A percentile compares a stretch with the other conserved stretches of the same genome.
phyloP scores from a whole-genome alignment of 2,888 invertebrate genomes.

The Pandemis corylana region DNA sequence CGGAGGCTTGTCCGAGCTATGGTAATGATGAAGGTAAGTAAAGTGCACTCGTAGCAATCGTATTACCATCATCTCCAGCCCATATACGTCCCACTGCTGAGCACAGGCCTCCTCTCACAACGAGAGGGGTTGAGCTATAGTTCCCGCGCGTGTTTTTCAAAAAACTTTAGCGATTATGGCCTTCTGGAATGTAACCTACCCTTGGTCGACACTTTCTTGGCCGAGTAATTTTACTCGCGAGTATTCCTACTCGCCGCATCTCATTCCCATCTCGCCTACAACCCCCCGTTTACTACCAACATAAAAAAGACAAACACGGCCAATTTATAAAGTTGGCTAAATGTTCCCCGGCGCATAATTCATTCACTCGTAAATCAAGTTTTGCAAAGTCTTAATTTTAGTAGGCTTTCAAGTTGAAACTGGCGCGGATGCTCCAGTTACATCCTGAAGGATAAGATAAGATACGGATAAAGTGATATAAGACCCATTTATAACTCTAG shows the following conservation, averaged over 20 bases:
- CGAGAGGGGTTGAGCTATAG: too few relatives aligned
- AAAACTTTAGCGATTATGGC: too few relatives aligned
- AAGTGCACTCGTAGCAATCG: too few relatives aligned
- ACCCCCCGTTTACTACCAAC: constrained; percentile 44
- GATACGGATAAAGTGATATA: background rate
- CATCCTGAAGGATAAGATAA: background rate
- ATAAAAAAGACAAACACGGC: constrained; percentile 53
- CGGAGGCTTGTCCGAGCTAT: too few relatives aligned
- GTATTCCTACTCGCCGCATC: background rate
- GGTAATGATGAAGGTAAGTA: too few relatives aligned
- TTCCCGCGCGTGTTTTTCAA: too few relatives aligned
- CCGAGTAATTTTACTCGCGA: constrained; percentile 8
- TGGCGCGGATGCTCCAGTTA: background rate
- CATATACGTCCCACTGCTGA: too few relatives aligned
- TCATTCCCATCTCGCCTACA: background rate
- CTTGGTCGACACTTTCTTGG: background rate
- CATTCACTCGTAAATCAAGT: constrained; percentile 52
- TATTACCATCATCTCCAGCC: too few relatives aligned
- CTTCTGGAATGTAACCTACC: too few relatives aligned
- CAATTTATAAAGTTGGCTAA: constrained; percentile 56
- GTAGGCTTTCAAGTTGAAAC: constrained; percentile 24
- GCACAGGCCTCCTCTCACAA: too few relatives aligned
- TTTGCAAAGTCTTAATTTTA: constrained; percentile 48
- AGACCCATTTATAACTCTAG: background rate
- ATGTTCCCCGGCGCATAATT: constrained; percentile 49